Base-by-base conservation (phyloP, 2,113 vertebrate genomes). In the Ammodytes dubius region DNA sequence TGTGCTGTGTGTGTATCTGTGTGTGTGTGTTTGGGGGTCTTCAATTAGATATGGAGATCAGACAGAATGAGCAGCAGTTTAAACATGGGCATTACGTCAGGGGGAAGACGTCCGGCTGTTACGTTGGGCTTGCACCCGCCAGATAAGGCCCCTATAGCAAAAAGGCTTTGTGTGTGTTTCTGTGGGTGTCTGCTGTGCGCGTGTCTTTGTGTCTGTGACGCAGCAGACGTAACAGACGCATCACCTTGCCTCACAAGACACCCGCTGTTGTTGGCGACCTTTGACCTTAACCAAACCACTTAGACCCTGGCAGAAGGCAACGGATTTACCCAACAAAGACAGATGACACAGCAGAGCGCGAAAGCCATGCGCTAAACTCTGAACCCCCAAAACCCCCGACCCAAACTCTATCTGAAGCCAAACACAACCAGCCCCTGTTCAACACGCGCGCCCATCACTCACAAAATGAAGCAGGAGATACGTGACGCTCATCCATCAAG, bases 31-130 rank as follows among this genome's bases (percentile, higher is more conserved):
- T 65, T 27, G 59, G 65, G 77, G 82, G 83, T 83, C 68, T 80
- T 90, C 94, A 94, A 86, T 95, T 96, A 95, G 94, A 92, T 94
- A 97, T 97, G 96, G 94, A 96, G 96, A 97, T 97, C 91, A 94
- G 93, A 90, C 87, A 84, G 86, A 90, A 89, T 89, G 81, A 89
- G 91, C 90, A 87, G 89, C 90, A 73, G 84, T 90, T 92, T 90
- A 92, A 92, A 92, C 78, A 89, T 73, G 84, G 85, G 86, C 84
- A 77, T 88, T 88, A 84, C 87, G 88, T 90, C 70, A 64, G 87
- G 92, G 83, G 79, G 77, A 27, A 84, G 90, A 90, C 63, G 72
- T 74, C 82, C 53, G 83, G 89, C 84, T 89, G 87, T 86, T 84
- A 69, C 60, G 70, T 86, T 27, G 65, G 79, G 79, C 86, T 84